Evolutionary conservation across 2,888 invertebrate genomes (phyloP), one percentile per base, ranked within the genome.

Genomic region (Balanococcus diminutus): DNA sequence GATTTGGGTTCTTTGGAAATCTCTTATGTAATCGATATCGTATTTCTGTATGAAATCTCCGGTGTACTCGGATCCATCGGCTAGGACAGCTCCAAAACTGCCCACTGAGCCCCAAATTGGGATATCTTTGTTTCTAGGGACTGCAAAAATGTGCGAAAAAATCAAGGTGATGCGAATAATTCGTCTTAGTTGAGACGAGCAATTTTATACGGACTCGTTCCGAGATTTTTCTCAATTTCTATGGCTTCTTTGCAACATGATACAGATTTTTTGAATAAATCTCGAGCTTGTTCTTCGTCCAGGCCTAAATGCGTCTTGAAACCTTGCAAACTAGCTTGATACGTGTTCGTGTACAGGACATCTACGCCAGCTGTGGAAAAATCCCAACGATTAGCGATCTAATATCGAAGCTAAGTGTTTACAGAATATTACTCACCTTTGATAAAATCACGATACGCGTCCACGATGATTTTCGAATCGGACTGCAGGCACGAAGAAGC

Each of bases 1-100:
- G 36, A 98, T 93, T 81, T 97, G 92, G 0, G 95, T 94, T 86
- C 93, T 92, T 90, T 98, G 98, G 96, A 97, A 97, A 72, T 94
- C 93, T 81, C 92, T 86, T 90, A 98, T 93, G 42, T 91, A 92
- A 91, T 94, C 91, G 39, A 91, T 90, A 2, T 93, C 90, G 0
- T 95, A 93, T 84, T 91, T 92, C 87, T 93, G 92, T 0, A 94
- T 94, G 89, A 96, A 96, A 87, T 92, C 92, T 22, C 98, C 98
- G 16, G 94, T 94, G 90, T 98, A 98, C 90, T 98, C 98, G 0
- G 98, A 98, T 11, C 95, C 96, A 90, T 98, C 96, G 89, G 95
- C 94, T 51, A 96, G 91, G 88, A 94, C 94, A 0, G 98, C 98
- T 0, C 98, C 98, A 89, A 96, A 98, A 0, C 98, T 96, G 0